phyloP scores from a whole-genome alignment of 2,113 vertebrate genomes.

The Corythaeola cristata region DNA sequence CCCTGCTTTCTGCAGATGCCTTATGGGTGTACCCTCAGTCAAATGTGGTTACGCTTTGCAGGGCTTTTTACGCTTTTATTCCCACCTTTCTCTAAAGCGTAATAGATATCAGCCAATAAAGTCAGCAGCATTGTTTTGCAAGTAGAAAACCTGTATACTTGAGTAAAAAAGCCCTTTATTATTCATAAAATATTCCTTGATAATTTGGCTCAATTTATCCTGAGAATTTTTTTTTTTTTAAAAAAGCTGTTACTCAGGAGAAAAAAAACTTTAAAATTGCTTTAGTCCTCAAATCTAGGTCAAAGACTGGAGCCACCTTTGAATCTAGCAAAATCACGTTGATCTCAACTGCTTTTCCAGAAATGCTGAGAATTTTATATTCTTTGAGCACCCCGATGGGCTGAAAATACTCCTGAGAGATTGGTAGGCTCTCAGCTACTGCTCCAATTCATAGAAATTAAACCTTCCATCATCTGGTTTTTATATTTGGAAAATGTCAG shows the following conservation, averaged over 20 bases:
- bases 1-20: neutral
- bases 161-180: neutral
- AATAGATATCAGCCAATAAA: neutral
- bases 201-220: neutral
- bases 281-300: neutral
- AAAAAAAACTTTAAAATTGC: neutral
- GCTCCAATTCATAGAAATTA: conserved; percentile 66
- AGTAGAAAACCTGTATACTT: neutral
- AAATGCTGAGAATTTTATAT: conserved; percentile 17
- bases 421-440: conserved; percentile 61
- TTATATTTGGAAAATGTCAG: conserved; percentile 75
- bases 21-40: neutral
- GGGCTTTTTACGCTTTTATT: neutral
- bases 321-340: neutral
- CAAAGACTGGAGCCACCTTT: neutral
- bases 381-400: conserved; percentile 9
- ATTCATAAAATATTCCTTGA: neutral
- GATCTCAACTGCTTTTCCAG: conserved; percentile 30
- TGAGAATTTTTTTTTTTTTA: neutral
- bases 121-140: neutral
- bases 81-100: neutral
- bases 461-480: conserved; percentile 78
- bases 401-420: conserved; percentile 49
- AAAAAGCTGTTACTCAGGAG: neutral
- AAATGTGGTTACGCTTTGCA: neutral